Percentiles rank a stretch among this genome's conserved stretches.
Conservation (phyloP, 1,140 invertebrate species). For the Conus ventricosus region DNA sequence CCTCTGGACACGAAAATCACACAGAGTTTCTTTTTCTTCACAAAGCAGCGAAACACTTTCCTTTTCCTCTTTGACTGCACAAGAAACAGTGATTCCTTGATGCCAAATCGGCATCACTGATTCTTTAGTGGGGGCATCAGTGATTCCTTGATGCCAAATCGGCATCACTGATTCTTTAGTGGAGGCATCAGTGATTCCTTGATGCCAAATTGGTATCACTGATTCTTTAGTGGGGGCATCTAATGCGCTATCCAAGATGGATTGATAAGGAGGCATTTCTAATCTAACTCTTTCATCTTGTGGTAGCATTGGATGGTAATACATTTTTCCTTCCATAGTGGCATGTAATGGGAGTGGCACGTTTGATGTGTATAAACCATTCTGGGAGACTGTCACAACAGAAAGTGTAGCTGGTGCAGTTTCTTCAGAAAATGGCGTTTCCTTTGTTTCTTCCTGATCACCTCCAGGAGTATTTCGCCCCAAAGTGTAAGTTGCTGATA, state of each 20-base stretch:
- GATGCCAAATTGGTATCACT: no score
- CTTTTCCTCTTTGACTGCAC: no score
- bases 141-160: no score
- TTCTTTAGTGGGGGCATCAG: no score
- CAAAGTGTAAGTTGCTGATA: background rate
- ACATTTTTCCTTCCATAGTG: background rate
- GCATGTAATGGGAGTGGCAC: background rate
- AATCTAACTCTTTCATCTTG: background rate
- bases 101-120: no score
- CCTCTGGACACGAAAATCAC: no score
- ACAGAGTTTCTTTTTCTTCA: no score
- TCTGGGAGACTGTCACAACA: background rate
- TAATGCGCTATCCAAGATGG: background rate
- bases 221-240: no score
- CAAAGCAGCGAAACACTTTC: no score
- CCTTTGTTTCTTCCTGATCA: background rate
- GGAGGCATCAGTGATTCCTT: no score
- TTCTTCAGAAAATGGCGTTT: background rate
- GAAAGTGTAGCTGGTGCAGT: background rate
- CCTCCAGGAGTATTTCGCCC: background rate
- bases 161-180: no score
- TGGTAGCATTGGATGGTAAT: background rate
- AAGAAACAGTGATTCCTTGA: no score
- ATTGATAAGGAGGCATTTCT: background rate
- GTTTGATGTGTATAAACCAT: background rate